These are phyloP conservation scores for Hippoglossus hippoglossus DNA, from an alignment of 2,797 vertebrate species.

Conservation along the genomic window DNA sequence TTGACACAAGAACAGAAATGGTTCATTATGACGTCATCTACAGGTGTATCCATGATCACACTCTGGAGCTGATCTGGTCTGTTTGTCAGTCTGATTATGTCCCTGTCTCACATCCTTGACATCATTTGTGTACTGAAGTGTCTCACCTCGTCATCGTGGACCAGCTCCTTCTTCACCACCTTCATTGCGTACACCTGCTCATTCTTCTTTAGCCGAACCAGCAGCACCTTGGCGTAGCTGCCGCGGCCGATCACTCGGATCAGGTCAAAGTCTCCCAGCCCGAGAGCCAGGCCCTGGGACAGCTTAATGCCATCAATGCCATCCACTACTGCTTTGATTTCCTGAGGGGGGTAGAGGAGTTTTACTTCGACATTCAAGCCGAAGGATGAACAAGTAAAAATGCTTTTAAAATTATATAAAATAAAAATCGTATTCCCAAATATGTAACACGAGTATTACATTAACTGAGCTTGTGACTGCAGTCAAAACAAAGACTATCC, in stretches of 20 bases:
- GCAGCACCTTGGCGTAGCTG: constrained; percentile 97
- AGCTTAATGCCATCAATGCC: constrained; percentile 96
- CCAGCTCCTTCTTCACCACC: constrained; percentile 98
- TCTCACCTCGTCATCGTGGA: constrained; percentile 96
- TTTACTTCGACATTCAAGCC: background rate
- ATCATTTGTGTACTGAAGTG: background rate
- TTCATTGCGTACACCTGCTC: constrained; percentile 98
- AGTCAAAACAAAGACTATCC: background rate
- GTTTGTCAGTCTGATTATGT: too few relatives aligned
- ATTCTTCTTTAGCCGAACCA: constrained; percentile 97
- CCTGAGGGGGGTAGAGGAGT: constrained; percentile 73
- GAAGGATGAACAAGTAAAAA: background rate
- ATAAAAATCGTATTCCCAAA: background rate
- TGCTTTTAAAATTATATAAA: background rate
- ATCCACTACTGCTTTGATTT: constrained; percentile 94
- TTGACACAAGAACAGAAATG: too few relatives aligned
- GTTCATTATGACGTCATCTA: too few relatives aligned
- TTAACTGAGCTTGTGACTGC: background rate
- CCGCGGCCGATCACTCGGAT: constrained; percentile 96
- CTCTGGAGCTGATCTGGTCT: background rate
- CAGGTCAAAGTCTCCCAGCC: constrained; percentile 95
- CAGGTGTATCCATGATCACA: too few relatives aligned
- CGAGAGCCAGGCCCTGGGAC: constrained; percentile 91
- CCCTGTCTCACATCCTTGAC: too few relatives aligned
- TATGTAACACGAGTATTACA: background rate